Percentiles rank a stretch among this genome's conserved stretches.
phyloP scores from a whole-genome alignment of 2,888 invertebrate species.

The Cephus rjabovi region DNA sequence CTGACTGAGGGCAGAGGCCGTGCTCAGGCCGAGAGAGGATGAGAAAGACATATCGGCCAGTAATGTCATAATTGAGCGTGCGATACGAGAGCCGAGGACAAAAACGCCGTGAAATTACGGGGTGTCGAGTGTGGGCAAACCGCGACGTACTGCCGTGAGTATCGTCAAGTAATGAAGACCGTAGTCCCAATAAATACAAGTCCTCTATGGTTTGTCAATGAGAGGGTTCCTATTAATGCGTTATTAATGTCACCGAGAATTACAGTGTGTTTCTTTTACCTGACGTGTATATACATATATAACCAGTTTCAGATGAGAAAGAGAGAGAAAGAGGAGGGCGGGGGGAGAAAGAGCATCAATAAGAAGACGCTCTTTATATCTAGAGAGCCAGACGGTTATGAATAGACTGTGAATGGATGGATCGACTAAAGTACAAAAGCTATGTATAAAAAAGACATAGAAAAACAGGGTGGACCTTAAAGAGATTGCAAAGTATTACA shows the following conservation, averaged over 20 bases:
- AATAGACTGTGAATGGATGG: too few species aligned
- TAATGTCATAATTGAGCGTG: constrained; percentile 20
- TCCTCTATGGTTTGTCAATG: constrained; percentile 13
- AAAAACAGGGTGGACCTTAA: too few species aligned
- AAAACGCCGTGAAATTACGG: constrained; percentile 23
- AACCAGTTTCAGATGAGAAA: constrained; percentile 5
- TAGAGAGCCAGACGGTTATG: too few species aligned
- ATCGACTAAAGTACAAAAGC: too few species aligned
- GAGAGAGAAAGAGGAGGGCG: not conserved
- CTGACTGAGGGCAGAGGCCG: not conserved
- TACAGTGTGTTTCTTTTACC: constrained; percentile 7
- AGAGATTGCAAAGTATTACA: too few species aligned
- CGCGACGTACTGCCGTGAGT: not conserved
- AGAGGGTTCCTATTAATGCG: constrained; percentile 17
- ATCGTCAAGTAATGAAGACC: constrained; percentile 1
- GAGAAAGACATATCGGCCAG: constrained; percentile 17
- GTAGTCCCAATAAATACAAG: not conserved
- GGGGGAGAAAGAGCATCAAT: not conserved
- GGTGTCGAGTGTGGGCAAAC: constrained; percentile 20
- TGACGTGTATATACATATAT: not conserved
- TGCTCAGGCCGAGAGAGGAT: not conserved
- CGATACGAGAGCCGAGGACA: constrained; percentile 20
- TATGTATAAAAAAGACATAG: too few species aligned
- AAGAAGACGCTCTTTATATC: too few species aligned
- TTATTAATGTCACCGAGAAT: constrained; percentile 21